Evolutionary conservation across 2,113 vertebrate species (phyloP).

Genomic region (Dicerorhinus sumatrensis): DNA sequence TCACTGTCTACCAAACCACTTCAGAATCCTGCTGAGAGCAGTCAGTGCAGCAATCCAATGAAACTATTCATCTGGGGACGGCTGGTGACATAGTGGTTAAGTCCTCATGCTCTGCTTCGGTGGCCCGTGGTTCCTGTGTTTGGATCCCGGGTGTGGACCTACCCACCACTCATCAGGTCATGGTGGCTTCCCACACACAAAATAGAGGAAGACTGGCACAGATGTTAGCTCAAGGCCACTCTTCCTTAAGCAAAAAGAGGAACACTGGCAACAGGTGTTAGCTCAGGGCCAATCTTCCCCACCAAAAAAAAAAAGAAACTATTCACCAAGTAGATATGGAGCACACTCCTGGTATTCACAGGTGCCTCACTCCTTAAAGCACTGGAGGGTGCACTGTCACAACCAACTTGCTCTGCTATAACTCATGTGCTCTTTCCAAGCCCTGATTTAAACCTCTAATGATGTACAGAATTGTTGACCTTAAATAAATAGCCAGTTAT

Average conservation of each 20-base stretch:
- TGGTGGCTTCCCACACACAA: too few relatives aligned
- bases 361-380: neutral
- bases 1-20: neutral
- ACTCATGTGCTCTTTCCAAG: neutral
- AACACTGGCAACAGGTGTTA: too few relatives aligned
- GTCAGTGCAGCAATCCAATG: neutral
- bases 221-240: too few relatives aligned
- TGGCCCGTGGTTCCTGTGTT: too few relatives aligned
- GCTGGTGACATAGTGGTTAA: too few relatives aligned
- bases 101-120: too few relatives aligned
- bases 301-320: neutral
- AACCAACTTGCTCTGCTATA: neutral
- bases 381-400: neutral
- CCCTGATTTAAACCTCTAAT: neutral
- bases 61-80: neutral
- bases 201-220: too few relatives aligned
- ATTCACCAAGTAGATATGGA: neutral
- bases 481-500: too few relatives aligned
- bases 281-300: too few relatives aligned
- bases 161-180: too few relatives aligned
- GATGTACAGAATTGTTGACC: neutral
- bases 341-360: neutral
- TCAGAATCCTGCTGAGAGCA: neutral
- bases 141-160: too few relatives aligned
- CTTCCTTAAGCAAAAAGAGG: too few relatives aligned